A percentile compares a stretch with the other conserved stretches of the same genome.
Evolutionary conservation across 2,113 vertebrate species (phyloP).

Genomic region (Pterocles burchelli): DNA sequence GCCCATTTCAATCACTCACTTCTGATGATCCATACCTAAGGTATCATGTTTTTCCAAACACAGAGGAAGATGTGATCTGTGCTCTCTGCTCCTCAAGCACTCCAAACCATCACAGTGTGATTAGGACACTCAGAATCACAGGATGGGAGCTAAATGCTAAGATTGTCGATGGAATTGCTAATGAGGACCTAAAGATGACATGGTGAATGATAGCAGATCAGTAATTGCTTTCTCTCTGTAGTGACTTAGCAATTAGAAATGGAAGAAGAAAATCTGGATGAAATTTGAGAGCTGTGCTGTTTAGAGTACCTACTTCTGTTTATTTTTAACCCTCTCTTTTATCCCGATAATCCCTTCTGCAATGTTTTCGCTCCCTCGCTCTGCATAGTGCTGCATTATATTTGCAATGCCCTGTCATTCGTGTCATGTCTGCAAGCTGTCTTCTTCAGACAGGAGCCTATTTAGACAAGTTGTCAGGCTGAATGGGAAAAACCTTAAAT

Average conservation of each 20-base stretch:
- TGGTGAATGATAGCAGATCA: slow-evolving; percentile 16
- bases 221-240: slow-evolving; percentile 40
- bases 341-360: background rate
- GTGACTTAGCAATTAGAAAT: slow-evolving; percentile 44
- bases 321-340: slow-evolving; percentile 58
- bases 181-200: slow-evolving; percentile 34
- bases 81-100: background rate
- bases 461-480: slow-evolving; percentile 77
- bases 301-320: background rate
- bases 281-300: slow-evolving; percentile 17
- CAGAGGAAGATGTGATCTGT: background rate
- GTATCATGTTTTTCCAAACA: background rate
- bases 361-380: background rate
- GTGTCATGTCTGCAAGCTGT: slow-evolving; percentile 66
- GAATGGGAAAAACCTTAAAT: slow-evolving; percentile 72
- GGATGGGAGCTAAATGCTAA: background rate
- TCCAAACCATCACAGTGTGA: background rate
- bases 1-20: background rate
- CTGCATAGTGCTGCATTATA: background rate
- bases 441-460: slow-evolving; percentile 67
- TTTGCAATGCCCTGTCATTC: slow-evolving; percentile 70
- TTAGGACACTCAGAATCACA: background rate
- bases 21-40: background rate
- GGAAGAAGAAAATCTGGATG: slow-evolving; percentile 10
- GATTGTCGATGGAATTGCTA: slow-evolving; percentile 16